Base-by-base conservation (phyloP, 2,888 invertebrate species). In the Nebria brevicollis region DNA sequence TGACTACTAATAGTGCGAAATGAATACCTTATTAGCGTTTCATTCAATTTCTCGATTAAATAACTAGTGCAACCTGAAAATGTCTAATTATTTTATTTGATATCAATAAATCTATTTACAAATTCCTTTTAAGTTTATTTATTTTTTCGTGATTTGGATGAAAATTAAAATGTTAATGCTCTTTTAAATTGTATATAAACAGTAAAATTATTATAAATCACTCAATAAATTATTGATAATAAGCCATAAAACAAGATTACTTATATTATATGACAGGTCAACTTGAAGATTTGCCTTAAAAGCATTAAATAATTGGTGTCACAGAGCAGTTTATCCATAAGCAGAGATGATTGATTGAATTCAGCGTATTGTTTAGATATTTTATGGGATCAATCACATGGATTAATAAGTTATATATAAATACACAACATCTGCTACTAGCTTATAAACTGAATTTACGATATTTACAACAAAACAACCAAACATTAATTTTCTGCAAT, bases 1-100 rank as follows among this genome's bases (percentile, higher is more conserved):
- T 15, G n/a, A 68, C 20, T 68, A 68, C 25, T 68, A 5, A 26
- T 68, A 68, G 68, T 26, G 68, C 54, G 54, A 54, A 54, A 54
- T 54, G 54, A 54, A 54, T 54, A 54, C 54, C 54, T 11, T 54
- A 54, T 54, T 54, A 54, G 54, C 13, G 54, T 13, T 54, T 54
- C 54, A 54, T 54, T 54, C 8, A 11, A 54, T 54, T 11, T 54
- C 13, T 54, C 13, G 54, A 11, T 6, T 54, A 54, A 54, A 11
- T 7, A 54, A 13, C 2, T 11, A 11, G 4, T 54, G 6, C 8
- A 13, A 54, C 54, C 8, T 7, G 8, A 54, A 54, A 11, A 54
- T 54, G 54, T 54, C 54, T 54, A 8, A 54, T 54, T 54, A 54
- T 54, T 54, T 8, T 13, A 54, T 7, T 54, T 54, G 13, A 54